phyloP scores from a whole-genome alignment of 2,113 vertebrate genomes.

The Menura novaehollandiae region DNA sequence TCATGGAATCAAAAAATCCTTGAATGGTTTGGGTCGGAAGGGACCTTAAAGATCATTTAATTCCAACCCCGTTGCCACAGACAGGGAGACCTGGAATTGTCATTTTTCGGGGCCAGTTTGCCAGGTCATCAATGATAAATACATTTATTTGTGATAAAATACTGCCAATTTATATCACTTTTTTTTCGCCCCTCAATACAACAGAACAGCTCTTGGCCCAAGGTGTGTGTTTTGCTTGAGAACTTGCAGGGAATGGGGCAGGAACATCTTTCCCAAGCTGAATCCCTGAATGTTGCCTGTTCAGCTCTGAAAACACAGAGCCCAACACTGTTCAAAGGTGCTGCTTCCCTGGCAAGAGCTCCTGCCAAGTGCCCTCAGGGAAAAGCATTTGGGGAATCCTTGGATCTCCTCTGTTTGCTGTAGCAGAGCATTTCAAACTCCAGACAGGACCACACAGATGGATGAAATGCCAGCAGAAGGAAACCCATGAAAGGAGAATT shows the following conservation, averaged over 20 bases:
- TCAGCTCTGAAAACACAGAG: not conserved
- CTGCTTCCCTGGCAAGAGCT: not conserved
- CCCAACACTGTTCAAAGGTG: not conserved
- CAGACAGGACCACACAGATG: constrained; percentile 17
- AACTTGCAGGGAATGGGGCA: not conserved
- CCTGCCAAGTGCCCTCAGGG: not conserved
- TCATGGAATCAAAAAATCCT: too few species aligned
- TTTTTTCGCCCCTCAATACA: not conserved
- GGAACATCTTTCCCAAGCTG: not conserved
- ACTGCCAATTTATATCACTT: not conserved
- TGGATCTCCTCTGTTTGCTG: not conserved
- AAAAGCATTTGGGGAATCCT: constrained; percentile 18
- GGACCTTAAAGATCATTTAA: not conserved
- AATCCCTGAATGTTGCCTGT: not conserved
- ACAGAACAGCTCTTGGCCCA: not conserved
- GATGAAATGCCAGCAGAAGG: constrained; percentile 4
- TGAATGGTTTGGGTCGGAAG: not conserved
- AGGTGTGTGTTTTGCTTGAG: not conserved
- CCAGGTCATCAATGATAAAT: not conserved
- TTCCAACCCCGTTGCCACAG: not conserved
- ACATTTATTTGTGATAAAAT: not conserved
- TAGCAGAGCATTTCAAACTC: not conserved
- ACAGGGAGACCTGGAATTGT: not conserved
- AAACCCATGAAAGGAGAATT: not conserved
- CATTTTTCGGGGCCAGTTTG: not conserved